Evolutionary conservation across 1,140 invertebrate genomes (phyloP), one percentile per base, ranked within the genome.

Genomic region (Drosophila chauvacae): DNA sequence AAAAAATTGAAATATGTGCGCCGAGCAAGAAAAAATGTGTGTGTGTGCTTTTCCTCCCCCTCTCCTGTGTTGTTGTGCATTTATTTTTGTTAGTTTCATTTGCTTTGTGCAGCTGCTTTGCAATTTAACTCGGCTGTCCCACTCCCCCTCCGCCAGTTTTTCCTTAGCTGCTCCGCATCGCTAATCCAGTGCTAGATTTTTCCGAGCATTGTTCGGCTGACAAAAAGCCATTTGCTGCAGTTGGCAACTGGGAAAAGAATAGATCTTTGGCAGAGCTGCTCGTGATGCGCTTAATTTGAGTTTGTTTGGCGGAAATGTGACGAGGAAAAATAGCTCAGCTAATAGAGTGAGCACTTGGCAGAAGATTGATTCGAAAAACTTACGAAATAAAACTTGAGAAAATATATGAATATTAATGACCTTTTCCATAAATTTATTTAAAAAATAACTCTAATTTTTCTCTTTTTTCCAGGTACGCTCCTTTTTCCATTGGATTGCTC

Each of bases 141-240:
- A 14, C 39, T 13, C 11, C 37, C 30, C 39, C 23, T 45, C 13
- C 39, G 13, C 14, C 47, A 20, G 37, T 13, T 47, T 53, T 42
- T 48, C 42, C 37, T 42, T 51, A 61, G 76, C 76, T 78, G 76
- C 75, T 57, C n/a, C 44, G 56, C 73, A 77, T 68, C 55, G 77
- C 77, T 84, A 88, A 88, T 88, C 81, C 83, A 82, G 76, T 87
- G 63, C 80, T 65, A 87, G 79, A 86, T 87, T 87, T 87, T 70
- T 62, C 47, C 47, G 74, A 62, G 64, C 77, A 85, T 81, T 86
- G 70, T 85, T 72, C 41, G 58, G 69, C 71, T 74, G 60, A 77
- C 72, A 68, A 77, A 48, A 77, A 77, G 56, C 51, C 63, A 77
- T 77, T 81, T 81, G 58, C 74, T 84, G 72, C 63, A 80, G 61